Base-by-base conservation (phyloP, 2,888 invertebrate genomes). In the Cryptocephalus primarius region DNA sequence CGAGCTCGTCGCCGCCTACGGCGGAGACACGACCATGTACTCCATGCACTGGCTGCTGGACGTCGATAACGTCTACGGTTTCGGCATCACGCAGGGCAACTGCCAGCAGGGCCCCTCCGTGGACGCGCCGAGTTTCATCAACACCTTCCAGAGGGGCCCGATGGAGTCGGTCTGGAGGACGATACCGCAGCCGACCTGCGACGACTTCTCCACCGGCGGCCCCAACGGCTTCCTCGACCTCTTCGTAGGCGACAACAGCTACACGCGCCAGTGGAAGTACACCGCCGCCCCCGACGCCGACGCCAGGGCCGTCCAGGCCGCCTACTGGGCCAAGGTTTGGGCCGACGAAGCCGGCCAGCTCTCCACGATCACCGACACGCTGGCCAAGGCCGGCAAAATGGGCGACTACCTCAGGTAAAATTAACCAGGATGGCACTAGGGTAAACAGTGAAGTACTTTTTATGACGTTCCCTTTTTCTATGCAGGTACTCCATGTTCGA, bases 241-340 rank as follows among this genome's bases (percentile, higher is more conserved):
- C 36, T 57, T 51, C 47, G 45, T 53, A 31, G 53, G 51, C 32
- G 59, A 57, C 47, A 56, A 51, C 48, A 55, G 44, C 44, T 59
- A 59, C 44, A 55, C 57, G 32, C 46, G 47, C 22, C 57, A 59
- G 48, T 59, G 57, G 55, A 59, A 59, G 45, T 59, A 52, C 49
- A 55, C 58, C 48, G 52, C 55, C 42, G 56, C 56, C 41, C 56
- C 59, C 41, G 55, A 60, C 46, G 58, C 59, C 41, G 58, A 59
- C 41, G 51, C 59, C 33, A 43, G 60, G 39, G 53, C 56, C 13
- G 45, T 59, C 40, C 54, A 59, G 53, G 54, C 57, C 34, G 54
- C 58, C 36, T 57, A 48, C 49, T 57, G 59, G 55, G 54, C 60
- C 2, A 38, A 47, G 8, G 46, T 49, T 43, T 59, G 59, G 59